A percentile compares a stretch with the other conserved stretches of the same genome.
Conservation (phyloP, 2,113 vertebrate genomes). For the Cyprinodon tularosa region DNA sequence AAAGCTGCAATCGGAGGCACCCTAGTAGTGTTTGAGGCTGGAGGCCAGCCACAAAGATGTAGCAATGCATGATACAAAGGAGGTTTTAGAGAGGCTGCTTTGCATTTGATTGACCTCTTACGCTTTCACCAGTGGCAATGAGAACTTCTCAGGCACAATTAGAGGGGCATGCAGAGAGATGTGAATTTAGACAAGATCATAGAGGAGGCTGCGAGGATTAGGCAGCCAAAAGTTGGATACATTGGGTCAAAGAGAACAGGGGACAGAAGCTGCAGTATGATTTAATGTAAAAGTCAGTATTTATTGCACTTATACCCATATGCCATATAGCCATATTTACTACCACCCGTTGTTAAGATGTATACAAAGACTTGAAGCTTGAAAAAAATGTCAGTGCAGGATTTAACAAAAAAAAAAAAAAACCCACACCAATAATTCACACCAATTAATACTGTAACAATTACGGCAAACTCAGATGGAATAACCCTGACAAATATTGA, state of each 20-base stretch:
- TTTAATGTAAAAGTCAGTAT: conserved; percentile 17
- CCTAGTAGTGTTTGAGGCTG: conserved; percentile 26
- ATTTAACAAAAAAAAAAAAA: not conserved
- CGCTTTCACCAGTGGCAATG: conserved; percentile 65
- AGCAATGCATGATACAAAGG: conserved; percentile 40
- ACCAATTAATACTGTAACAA: not conserved
- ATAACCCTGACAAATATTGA: too few species aligned
- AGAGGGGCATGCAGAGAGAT: conserved; percentile 66
- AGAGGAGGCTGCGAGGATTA: conserved; percentile 62
- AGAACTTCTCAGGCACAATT: conserved; percentile 65
- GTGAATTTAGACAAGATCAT: conserved; percentile 74
- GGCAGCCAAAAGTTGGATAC: conserved; percentile 53
- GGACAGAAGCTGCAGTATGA: conserved; percentile 33
- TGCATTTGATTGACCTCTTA: conserved; percentile 68
- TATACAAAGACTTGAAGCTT: too few species aligned
- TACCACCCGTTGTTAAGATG: not conserved
- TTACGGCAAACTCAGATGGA: too few species aligned
- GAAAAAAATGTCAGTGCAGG: not conserved
- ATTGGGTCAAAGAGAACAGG: conserved; percentile 63
- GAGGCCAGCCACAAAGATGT: conserved; percentile 45
- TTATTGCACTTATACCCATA: not conserved
- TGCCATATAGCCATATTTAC: not conserved
- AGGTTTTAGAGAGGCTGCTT: conserved; percentile 53
- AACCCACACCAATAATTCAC: not conserved
- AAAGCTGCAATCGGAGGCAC: conserved; percentile 34